Conservation (phyloP, 2,888 invertebrate species). For the Pachycephus smyrnensis region DNA sequence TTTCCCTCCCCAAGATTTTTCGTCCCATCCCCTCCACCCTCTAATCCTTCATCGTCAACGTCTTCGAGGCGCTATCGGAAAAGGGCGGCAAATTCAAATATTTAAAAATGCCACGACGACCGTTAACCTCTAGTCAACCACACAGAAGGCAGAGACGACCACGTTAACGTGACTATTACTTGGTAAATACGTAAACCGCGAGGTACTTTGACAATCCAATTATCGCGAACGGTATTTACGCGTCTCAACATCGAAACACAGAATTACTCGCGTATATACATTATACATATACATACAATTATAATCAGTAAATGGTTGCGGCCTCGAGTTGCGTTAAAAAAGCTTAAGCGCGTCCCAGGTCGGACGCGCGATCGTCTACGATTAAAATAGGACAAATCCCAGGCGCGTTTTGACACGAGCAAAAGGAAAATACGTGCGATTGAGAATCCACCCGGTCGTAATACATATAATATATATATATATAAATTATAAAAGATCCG, state of each 20-base stretch:
- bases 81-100: not conserved
- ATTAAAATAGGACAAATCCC: not conserved
- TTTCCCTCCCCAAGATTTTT: not conserved
- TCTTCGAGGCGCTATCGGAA: not conserved
- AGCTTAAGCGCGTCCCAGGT: not conserved
- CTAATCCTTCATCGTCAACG: not conserved
- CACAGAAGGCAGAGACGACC: not conserved
- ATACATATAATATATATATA: not conserved
- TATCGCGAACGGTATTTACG: not conserved
- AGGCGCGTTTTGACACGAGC: not conserved
- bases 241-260: not conserved
- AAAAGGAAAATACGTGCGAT: not conserved
- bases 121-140: not conserved
- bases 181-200: not conserved
- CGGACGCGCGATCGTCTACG: not conserved
- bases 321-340: not conserved
- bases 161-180: not conserved
- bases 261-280: constrained; percentile 8
- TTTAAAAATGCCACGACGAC: not conserved
- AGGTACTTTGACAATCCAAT: not conserved
- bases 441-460: not conserved
- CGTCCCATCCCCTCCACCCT: not conserved
- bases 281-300: constrained; percentile 7
- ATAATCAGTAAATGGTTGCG: not conserved
- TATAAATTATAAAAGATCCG: not conserved